Base-by-base conservation (phyloP, 2,113 vertebrate genomes). In the Tyto alba region DNA sequence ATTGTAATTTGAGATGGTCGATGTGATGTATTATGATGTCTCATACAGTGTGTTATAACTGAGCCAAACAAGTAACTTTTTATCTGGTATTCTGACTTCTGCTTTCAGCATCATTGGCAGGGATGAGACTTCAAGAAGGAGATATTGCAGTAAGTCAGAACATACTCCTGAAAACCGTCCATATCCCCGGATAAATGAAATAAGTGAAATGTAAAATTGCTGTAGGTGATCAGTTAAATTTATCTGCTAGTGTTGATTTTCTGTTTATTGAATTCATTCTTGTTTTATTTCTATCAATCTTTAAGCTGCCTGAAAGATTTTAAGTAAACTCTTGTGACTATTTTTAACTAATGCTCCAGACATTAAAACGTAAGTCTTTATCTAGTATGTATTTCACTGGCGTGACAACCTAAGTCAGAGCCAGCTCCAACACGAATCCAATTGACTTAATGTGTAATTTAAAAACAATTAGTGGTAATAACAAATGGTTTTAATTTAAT, bases 101-200 rank as follows among this genome's bases (percentile, higher is more conserved):
- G 5, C 97, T 95, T 97, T 90, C 98, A 99, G 99, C 99, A 1
- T 99, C 99, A 1, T 94, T 99, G 97, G 99, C 99, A 36, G 99
- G 99, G 88, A 99, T 99, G 99, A 98, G 98, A 64, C 99, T 99
- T 26, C 98, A 98, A 88, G 98, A 98, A 92, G 99, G 99, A 62
- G 99, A 99, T 96, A 97, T 99, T 92, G 99, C 99, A 34, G 99
- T 99, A 97, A 99, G 99, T 97, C 56, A 83, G 56, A 92, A 90
- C 32, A 11, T 32, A 5, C 45, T 91, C 45, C 53, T 20, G 16
- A 21, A 73, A 78, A 59, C 48, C 55, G 23, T 40, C 72, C 10
- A 0, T 84, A 38, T 55, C n/a, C 47, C 76, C 1, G 3, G 73
- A 29, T 71, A 59, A 72, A 68, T 76, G 67, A 72, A 82, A 62